Conservation (phyloP, 2,113 vertebrate species). For the Barbus barbus region DNA sequence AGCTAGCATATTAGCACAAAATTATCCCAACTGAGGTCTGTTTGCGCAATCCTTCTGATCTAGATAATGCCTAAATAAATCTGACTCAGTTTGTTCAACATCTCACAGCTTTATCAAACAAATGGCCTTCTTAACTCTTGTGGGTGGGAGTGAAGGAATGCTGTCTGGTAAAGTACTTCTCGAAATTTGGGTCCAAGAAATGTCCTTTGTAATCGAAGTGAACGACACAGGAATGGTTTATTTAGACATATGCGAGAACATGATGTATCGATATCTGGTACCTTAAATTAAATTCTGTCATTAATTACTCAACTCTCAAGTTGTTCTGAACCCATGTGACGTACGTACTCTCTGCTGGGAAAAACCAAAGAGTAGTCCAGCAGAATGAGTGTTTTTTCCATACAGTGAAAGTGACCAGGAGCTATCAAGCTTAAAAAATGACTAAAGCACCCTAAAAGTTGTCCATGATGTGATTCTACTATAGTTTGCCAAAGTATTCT, state of each 20-base stretch:
- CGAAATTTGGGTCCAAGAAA: neutral
- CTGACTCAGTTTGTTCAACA: neutral
- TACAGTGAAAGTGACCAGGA: neutral
- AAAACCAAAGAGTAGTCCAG: no score
- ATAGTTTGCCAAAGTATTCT: neutral
- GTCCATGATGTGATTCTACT: neutral
- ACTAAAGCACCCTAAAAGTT: neutral
- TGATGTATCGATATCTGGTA: neutral
- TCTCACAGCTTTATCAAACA: neutral
- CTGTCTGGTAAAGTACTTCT: conserved; percentile 17
- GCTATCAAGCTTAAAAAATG: neutral
- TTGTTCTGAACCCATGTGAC: neutral
- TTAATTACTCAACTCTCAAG: neutral
- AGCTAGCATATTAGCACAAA: neutral
- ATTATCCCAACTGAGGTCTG: neutral
- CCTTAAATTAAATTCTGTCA: neutral
- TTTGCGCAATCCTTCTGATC: neutral
- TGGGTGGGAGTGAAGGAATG: conserved; percentile 30
- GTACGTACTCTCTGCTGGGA: neutral
- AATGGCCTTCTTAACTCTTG: neutral
- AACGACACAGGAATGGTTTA: neutral
- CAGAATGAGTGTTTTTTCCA: neutral
- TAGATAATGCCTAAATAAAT: neutral
- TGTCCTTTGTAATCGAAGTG: neutral
- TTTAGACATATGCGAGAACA: conserved; percentile 5